These are phyloP conservation scores for Hirtodrosophila confusa DNA, from an alignment of 2,888 invertebrate genomes.

Conservation along the genomic window DNA sequence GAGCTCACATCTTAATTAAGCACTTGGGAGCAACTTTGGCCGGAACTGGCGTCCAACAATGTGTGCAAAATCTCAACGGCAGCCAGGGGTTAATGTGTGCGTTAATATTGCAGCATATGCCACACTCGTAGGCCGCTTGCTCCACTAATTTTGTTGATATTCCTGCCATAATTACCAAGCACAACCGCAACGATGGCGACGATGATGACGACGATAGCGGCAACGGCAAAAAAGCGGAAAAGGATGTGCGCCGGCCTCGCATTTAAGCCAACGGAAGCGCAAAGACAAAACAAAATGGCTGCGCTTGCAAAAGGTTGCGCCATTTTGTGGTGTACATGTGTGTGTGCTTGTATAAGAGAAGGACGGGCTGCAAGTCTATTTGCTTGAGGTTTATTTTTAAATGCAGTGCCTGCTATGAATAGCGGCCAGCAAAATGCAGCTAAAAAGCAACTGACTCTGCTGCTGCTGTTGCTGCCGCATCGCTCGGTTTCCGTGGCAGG, in stretches of 20 bases:
- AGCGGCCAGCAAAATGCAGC: conserved; percentile 54
- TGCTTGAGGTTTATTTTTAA: conserved; percentile 76
- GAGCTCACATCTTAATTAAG: conserved; percentile 71
- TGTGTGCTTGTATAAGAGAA: conserved; percentile 11
- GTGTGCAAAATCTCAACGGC: conserved; percentile 67
- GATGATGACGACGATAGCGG: conserved; percentile 18
- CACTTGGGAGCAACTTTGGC: conserved; percentile 68
- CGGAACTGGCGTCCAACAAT: conserved; percentile 52
- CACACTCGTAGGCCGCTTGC: conserved; percentile 37
- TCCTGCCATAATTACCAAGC: conserved; percentile 63
- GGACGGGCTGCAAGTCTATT: conserved; percentile 50
- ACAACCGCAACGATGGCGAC: conserved; percentile 21
- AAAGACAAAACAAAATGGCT: conserved; percentile 76
- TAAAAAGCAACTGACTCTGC: conserved; percentile 26
- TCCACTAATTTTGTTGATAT: conserved; percentile 68
- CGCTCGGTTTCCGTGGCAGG: conserved; percentile 47
- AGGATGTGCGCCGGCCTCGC: conserved; percentile 64
- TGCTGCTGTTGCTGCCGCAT: conserved; percentile 35
- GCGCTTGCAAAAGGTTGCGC: conserved; percentile 71
- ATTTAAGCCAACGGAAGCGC: conserved; percentile 74
- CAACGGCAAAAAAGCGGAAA: conserved; percentile 34
- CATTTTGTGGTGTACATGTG: conserved; percentile 47
- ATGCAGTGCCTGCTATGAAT: conserved; percentile 70
- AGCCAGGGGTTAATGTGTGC: conserved; percentile 47
- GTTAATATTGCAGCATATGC: conserved; percentile 55